Conservation (phyloP, 2,113 vertebrate species). For the Elanoides forficatus region DNA sequence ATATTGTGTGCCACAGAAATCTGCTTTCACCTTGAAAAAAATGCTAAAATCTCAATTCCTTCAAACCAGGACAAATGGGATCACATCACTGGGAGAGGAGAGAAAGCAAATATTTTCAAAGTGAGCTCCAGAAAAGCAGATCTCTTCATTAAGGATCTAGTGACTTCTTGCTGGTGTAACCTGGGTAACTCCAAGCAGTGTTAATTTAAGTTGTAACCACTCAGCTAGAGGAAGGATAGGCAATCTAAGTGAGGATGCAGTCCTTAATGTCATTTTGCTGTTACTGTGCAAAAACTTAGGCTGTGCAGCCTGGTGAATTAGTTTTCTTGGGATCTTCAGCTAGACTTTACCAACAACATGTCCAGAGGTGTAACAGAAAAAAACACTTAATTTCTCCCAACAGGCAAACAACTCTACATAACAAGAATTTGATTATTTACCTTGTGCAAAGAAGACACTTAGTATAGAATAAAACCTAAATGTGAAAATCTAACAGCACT, state of each 20-base stretch:
- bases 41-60: neutral
- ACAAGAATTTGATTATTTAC: slow-evolving; percentile 41
- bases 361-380: slow-evolving; percentile 15
- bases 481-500: slow-evolving; percentile 52
- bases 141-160: neutral
- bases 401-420: neutral
- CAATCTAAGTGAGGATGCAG: neutral
- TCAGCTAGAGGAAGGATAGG: neutral
- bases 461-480: slow-evolving; percentile 54
- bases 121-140: neutral
- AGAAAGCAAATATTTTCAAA: neutral
- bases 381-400: slow-evolving; percentile 25
- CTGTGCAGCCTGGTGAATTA: neutral
- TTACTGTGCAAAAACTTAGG: neutral
- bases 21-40: neutral
- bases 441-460: neutral
- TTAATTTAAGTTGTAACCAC: neutral
- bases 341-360: slow-evolving; percentile 3
- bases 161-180: neutral
- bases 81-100: neutral
- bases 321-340: neutral
- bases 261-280: neutral
- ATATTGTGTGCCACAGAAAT: neutral
- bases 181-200: neutral
- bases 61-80: neutral